Evolutionary conservation across 2,113 vertebrate species (phyloP), one percentile per base, ranked within the genome.

Genomic region (Dasyornis broadbenti): DNA sequence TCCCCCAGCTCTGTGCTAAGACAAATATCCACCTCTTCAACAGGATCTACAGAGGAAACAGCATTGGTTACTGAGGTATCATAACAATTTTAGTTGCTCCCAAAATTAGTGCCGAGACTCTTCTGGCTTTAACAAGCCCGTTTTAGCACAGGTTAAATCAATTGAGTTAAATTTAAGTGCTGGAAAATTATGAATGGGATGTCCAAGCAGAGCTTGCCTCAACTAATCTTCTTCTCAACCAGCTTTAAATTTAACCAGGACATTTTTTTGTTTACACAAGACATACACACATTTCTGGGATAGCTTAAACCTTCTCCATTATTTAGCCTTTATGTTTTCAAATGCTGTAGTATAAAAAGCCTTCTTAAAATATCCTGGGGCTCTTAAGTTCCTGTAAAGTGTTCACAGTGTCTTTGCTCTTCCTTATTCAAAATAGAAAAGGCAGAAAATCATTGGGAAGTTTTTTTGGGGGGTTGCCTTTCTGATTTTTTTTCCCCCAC

Each of bases 381-480:
- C 10, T 40, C 10, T 70, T 75, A 73, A 68, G 22, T 11, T 59
- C 13, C 49, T 56, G 15, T 45, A 6, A 70, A 81, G 11, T 17
- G 6, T 23, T 75, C 40, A 13, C 30, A 68, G 24, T 39, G 35
- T 33, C 49, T 72, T 91, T 68, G 24, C 2, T 63, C 11, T 66
- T 91, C 33, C 7, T 81, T 49, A 50, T 18, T 81, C 27, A 44
- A 42, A 49, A 20, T 16, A 65, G 21, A 77, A 53, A 72, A 79
- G 4, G 10, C 2, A 73, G 79, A 71, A 78, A 52, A 53, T 2
- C 18, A 42, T 13, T 21, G 14, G 8, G 7, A 60, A 42, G 2
- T 6, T 39, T 82, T 42, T 28, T 9, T 1, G 2, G 8, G 9
- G 12, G 8, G 2, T 8, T 49, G 10, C 3, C 6, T n/a, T 26